Evolutionary conservation across 1,140 invertebrate genomes (phyloP).

Genomic region (Leptinotarsa undecemlineata): DNA sequence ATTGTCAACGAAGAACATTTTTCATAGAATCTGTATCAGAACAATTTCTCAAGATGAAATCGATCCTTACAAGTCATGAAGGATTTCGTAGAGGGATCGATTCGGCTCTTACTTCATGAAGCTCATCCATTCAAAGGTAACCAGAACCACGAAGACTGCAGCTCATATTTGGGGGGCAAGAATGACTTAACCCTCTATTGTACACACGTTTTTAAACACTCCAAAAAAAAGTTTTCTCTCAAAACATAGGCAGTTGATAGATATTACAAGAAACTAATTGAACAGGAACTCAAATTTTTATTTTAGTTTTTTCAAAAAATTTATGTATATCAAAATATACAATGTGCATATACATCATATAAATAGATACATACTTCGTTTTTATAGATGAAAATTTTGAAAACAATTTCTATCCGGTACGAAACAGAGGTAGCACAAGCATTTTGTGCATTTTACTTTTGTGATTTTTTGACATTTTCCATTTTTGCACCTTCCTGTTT

Average conservation of each 20-base stretch:
- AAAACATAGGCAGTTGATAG: background rate
- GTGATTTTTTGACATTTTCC: constrained; percentile 5
- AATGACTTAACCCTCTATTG: background rate
- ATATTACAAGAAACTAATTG: background rate
- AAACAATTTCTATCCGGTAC: background rate
- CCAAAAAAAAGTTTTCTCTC: background rate
- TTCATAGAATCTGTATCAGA: too few species aligned
- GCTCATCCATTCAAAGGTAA: too few species aligned
- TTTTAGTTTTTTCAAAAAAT: constrained; percentile 4
- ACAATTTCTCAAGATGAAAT: too few species aligned
- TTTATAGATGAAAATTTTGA: background rate
- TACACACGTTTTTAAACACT: background rate
- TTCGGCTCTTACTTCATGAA: too few species aligned
- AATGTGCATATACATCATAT: background rate
- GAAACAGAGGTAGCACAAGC: constrained; percentile 5
- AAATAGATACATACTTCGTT: background rate
- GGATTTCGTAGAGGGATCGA: too few species aligned
- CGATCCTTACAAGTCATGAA: too few species aligned
- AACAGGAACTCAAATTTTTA: background rate
- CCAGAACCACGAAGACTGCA: too few species aligned
- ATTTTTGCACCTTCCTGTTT: constrained; percentile 1
- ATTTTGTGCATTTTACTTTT: constrained; percentile 3
- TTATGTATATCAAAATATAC: background rate
- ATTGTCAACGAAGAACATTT: too few species aligned
- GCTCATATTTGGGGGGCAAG: too few species aligned